phyloP scores from a whole-genome alignment of 2,113 vertebrate species.

The Perca schrenkii region DNA sequence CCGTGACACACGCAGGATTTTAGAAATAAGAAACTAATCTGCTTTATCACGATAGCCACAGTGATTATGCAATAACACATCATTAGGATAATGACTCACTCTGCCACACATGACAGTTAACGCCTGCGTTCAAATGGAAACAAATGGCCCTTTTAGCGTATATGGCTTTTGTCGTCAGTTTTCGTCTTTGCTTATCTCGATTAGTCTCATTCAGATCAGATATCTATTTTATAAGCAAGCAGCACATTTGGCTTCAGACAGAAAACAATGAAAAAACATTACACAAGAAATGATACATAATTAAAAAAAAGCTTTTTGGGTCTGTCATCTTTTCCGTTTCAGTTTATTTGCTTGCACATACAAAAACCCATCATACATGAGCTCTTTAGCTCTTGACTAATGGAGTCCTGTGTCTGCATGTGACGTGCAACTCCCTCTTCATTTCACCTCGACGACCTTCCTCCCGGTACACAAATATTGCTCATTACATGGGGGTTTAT shows the following conservation, averaged over 20 bases:
- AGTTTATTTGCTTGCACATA: conserved; percentile 2
- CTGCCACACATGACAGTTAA: conserved; percentile 33
- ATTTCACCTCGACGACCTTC: conserved; percentile 73
- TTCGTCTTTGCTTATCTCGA: conserved; percentile 52
- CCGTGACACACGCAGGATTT: conserved; percentile 21
- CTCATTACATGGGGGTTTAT: conserved; percentile 83
- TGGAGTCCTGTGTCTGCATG: conserved; percentile 41
- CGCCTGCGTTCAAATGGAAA: conserved; percentile 34
- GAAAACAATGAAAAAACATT: background rate
- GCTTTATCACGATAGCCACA: conserved; percentile 46
- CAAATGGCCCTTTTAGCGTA: conserved; percentile 21
- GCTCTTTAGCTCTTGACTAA: conserved; percentile 36
- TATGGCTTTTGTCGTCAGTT: conserved; percentile 33
- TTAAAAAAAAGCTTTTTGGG: background rate
- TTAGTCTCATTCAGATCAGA: conserved; percentile 53
- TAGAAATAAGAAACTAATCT: conserved; percentile 33
- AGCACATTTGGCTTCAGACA: conserved; percentile 1
- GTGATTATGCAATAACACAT: conserved; percentile 63
- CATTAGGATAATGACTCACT: conserved; percentile 65
- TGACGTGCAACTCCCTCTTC: conserved; percentile 60
- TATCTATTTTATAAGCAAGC: conserved; percentile 34
- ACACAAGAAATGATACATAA: conserved; percentile 24
- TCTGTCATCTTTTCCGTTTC: background rate
- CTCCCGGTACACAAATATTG: conserved; percentile 81
- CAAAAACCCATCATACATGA: conserved; percentile 12